phyloP scores from a whole-genome alignment of 2,797 vertebrate species.

The Bryconaethiops microstoma region DNA sequence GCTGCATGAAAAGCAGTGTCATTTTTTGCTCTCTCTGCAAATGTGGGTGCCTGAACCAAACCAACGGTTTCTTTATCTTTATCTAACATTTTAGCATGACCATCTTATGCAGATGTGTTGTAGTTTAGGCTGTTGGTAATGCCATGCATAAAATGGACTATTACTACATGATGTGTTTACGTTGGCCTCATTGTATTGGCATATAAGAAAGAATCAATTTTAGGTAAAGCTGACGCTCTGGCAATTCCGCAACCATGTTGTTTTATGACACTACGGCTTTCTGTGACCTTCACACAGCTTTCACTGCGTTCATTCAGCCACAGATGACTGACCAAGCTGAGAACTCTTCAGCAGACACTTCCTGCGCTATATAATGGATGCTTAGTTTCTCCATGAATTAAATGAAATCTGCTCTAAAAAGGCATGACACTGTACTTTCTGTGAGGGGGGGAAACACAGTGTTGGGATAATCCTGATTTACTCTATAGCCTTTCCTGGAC shows the following conservation, averaged over 20 bases:
- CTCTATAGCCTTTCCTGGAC: neutral
- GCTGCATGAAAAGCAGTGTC: no score
- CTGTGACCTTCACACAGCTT: neutral
- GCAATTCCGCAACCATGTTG: neutral
- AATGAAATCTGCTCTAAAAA: neutral
- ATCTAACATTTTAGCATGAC: no score
- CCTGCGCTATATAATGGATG: neutral
- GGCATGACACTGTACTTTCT: neutral
- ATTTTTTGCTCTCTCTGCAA: no score
- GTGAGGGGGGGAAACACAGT: neutral
- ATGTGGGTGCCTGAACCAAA: no score
- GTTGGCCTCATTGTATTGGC: no score
- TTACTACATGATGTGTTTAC: no score
- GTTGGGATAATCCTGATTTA: conserved; percentile 10
- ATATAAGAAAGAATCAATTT: no score
- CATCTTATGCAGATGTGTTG: no score
- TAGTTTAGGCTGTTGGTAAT: no score
- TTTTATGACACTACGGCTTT: neutral
- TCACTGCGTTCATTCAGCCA: neutral
- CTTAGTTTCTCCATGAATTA: neutral
- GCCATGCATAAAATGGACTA: no score
- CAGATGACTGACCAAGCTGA: neutral
- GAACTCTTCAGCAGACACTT: neutral
- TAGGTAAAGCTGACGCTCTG: no score
- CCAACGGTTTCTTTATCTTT: no score